Percentiles rank a stretch among this genome's conserved stretches.
These are phyloP conservation scores for Agrotis puta DNA, from an alignment of 2,888 invertebrate species.

Conservation along the genomic window DNA sequence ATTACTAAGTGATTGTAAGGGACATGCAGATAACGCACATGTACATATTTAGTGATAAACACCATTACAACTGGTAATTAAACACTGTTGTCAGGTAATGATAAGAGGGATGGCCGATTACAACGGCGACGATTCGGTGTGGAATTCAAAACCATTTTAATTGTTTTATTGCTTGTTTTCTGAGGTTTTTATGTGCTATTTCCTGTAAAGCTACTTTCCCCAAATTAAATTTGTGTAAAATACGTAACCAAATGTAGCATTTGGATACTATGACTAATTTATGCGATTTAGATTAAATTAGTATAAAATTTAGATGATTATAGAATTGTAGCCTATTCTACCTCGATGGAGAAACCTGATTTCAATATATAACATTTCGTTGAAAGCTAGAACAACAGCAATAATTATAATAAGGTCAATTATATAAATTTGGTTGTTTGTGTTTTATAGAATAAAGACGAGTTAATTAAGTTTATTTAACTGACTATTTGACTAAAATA, in stretches of 20 bases:
- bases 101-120: slow-evolving; percentile 49
- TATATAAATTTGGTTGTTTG: not conserved
- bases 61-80: slow-evolving; percentile 50
- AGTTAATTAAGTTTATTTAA: not conserved
- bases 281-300: not conserved
- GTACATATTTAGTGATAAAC: slow-evolving; percentile 53
- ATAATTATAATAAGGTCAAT: not conserved
- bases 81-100: slow-evolving; percentile 52
- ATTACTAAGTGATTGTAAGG: slow-evolving; percentile 36
- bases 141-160: not conserved
- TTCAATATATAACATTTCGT: not conserved
- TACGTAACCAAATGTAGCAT: not conserved
- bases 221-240: not conserved
- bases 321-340: not conserved
- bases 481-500: not conserved
- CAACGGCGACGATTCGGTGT: not conserved
- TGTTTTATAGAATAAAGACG: too few species aligned
- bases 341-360: not conserved
- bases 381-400: not conserved
- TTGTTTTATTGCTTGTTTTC: not conserved
- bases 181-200: not conserved
- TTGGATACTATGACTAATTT: not conserved
- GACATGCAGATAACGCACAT: slow-evolving; percentile 51
- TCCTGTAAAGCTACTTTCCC: not conserved
- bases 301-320: slow-evolving; percentile 1